These are phyloP conservation scores for Melopsittacus undulatus DNA, from an alignment of 2,797 vertebrate genomes.

Conservation along the genomic window DNA sequence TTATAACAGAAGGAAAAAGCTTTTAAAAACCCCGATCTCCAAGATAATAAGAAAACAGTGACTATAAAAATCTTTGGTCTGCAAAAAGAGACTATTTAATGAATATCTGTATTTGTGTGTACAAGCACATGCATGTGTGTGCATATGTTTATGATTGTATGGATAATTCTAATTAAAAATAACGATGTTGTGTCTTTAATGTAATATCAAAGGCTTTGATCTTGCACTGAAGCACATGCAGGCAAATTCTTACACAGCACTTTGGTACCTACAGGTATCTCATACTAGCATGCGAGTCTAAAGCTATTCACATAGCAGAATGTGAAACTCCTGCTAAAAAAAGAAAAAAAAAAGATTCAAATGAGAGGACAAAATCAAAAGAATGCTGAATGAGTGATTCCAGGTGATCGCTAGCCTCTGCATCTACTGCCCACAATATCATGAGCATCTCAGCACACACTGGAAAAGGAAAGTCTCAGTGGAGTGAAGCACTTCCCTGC, in stretches of 20 bases:
- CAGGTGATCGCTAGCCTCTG: not conserved
- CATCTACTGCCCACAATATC: not conserved
- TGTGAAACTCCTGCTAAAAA: not conserved
- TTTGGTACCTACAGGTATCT: not conserved
- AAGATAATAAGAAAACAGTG: slow-evolving; percentile 10
- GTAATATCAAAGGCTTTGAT: slow-evolving; percentile 1
- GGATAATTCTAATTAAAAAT: slow-evolving; percentile 47
- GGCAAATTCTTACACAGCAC: not conserved
- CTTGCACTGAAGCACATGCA: not conserved
- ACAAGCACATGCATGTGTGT: accelerated
- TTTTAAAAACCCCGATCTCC: not conserved
- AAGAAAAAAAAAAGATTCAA: not conserved
- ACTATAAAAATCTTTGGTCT: slow-evolving; percentile 5
- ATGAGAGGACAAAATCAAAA: not conserved
- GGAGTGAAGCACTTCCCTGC: not conserved
- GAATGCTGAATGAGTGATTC: not conserved
- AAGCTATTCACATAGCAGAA: not conserved
- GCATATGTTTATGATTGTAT: slow-evolving; percentile 36
- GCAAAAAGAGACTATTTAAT: slow-evolving; percentile 37
- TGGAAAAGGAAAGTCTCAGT: not conserved
- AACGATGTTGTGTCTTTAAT: not conserved
- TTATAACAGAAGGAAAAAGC: not conserved
- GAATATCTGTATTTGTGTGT: not conserved
- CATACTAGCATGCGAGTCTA: not conserved
- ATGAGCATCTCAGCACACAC: not conserved